Conservation (phyloP, 2,797 vertebrate species). For the Psittacula echo region DNA sequence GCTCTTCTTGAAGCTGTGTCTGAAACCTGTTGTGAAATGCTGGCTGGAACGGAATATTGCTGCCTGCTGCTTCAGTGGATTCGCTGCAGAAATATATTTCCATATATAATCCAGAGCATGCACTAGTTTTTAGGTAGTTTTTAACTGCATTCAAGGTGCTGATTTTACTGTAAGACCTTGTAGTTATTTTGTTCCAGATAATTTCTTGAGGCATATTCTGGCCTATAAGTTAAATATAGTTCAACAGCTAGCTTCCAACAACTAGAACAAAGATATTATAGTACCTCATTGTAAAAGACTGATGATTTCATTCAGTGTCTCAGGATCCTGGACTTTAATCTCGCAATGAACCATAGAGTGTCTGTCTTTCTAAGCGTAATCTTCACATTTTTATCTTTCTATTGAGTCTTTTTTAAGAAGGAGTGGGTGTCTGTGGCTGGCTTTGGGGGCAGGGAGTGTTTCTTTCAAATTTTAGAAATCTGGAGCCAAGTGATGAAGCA, state of each 20-base stretch:
- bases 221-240: background rate
- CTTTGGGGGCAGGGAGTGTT: background rate
- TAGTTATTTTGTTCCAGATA: background rate
- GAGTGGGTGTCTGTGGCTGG: background rate
- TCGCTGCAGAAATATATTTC: background rate
- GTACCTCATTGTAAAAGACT: background rate
- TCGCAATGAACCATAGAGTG: background rate
- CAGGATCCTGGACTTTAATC: constrained; percentile 9
- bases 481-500: background rate
- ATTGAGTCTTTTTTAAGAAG: background rate
- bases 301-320: constrained; percentile 20
- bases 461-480: background rate
- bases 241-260: background rate
- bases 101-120: background rate
- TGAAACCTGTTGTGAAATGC: background rate
- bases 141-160: background rate
- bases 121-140: background rate
- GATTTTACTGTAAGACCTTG: background rate
- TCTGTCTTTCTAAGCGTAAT: constrained; percentile 17
- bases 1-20: background rate
- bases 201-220: constrained; percentile 3
- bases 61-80: background rate
- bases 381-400: constrained; percentile 25
- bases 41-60: background rate
- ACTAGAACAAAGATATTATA: background rate